Evolutionary conservation across 1,140 invertebrate species (phyloP), one percentile per base, ranked within the genome.

Genomic region (Drosophila micromelanica): DNA sequence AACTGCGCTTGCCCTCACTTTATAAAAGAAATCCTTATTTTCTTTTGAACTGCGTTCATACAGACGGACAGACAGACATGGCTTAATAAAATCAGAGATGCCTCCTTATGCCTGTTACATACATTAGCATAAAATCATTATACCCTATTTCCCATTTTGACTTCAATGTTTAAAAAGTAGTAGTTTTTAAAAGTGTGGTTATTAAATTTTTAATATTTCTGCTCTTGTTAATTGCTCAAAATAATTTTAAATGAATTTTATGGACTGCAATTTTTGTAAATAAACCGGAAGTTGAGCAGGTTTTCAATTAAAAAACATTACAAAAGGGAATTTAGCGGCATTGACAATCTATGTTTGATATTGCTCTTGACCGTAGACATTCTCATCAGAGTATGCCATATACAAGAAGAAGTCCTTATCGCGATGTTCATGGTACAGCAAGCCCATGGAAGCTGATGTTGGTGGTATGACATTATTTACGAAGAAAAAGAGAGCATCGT

Each of bases 391-490:
- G 94, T 99, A 99, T 51, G 98, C 98, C 93, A 99, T 99, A 93
- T 99, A 99, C 49, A 99, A 94, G 93, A 99, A 99, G 92, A 98
- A 98, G 91, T 99, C 99, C 93, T 99, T 98, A 92, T 99, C 99
- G 85, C 98, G 98, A 92, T 99, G 98, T 93, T 99, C 98, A 96
- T 99, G 98, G 93, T 99, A 99, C 5, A 99, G 94, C 32, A 97
- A 96, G 48, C 98, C 99, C 98, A 99, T 99, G 6, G 98, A 99
- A 32, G 98, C 97, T 90, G 98, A 99, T 75, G 98, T 99, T 17
- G 98, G 98, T 48, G 99, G 99, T 94, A 99, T 99, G 55, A 98
- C 97, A 93, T 99, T 99, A 94, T 99, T 99, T 23, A 99, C 98
- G 92, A 99, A 99, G 94, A 99, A 99, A 93, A 99, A 99, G 0